A percentile compares a stretch with the other conserved stretches of the same genome.
Evolutionary conservation across 1,140 invertebrate species (phyloP).

Genomic region (Drosophila aff.): DNA sequence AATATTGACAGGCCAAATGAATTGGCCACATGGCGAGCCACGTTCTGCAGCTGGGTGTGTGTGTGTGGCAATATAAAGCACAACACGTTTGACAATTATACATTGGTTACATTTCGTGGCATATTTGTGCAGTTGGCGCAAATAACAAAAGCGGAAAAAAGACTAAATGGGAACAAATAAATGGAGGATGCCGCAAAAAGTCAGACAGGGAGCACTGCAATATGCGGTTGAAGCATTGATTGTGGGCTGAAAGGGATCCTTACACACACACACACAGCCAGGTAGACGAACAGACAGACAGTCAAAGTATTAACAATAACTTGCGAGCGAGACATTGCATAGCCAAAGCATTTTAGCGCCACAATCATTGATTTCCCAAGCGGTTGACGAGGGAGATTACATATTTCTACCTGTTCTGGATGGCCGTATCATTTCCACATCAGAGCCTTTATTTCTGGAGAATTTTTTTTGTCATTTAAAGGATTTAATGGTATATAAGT

Average conservation of each 20-base stretch:
- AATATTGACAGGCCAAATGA: conserved; percentile 72
- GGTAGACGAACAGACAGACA: conserved; percentile 15
- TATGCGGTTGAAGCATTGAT: conserved; percentile 70
- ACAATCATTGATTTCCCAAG: conserved; percentile 82
- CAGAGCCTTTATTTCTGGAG: neutral
- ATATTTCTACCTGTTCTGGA: conserved; percentile 40
- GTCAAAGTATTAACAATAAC: conserved; percentile 49
- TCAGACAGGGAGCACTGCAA: conserved; percentile 46
- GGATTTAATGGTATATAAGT: conserved; percentile 45
- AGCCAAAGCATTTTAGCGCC: conserved; percentile 72
- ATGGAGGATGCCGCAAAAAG: conserved; percentile 50
- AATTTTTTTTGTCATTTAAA: conserved; percentile 32
- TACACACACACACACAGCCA: conserved; percentile 36
- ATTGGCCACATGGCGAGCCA: conserved; percentile 51
- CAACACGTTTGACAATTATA: conserved; percentile 83
- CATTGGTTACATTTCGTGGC: conserved; percentile 78
- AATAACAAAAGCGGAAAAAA: conserved; percentile 46
- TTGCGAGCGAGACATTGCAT: conserved; percentile 20
- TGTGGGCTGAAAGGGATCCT: conserved; percentile 28
- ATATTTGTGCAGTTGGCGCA: conserved; percentile 75
- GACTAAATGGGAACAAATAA: conserved; percentile 9
- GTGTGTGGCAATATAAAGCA: conserved; percentile 64
- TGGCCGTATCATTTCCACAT: conserved; percentile 1
- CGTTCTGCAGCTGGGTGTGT: conserved; percentile 20
- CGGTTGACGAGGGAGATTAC: conserved; percentile 49